Percentiles rank a stretch among this genome's conserved stretches.
Evolutionary conservation across 2,113 vertebrate genomes (phyloP).

Genomic region (Acrocephalus kingi): DNA sequence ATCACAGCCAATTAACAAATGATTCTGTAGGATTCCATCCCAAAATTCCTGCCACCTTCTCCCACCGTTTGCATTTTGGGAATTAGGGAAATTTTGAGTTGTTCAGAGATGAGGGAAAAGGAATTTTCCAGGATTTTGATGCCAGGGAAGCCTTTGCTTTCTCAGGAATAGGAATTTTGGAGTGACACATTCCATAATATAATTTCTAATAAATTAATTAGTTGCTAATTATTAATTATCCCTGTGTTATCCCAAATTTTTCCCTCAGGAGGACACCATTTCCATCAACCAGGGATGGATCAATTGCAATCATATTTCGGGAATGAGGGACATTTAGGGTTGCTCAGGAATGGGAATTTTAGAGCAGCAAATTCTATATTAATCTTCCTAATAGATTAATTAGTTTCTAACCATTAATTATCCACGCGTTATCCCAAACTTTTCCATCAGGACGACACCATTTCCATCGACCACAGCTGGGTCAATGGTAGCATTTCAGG

Average conservation of each 20-base stretch:
- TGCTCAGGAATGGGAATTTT: no score
- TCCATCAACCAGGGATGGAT: conserved; percentile 84
- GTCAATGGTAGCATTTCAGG: conserved; percentile 71
- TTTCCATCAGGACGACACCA: conserved; percentile 86
- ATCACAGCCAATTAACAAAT: background rate
- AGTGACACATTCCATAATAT: rapidly evolving
- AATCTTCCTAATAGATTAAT: background rate
- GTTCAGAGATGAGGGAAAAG: background rate
- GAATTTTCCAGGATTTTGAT: background rate
- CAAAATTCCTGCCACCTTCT: background rate
- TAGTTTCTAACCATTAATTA: background rate
- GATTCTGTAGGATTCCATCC: background rate
- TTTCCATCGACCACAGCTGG: conserved; percentile 97
- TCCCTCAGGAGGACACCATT: conserved; percentile 88
- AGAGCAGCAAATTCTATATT: no score
- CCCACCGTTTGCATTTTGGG: no score
- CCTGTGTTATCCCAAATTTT: rapidly evolving
- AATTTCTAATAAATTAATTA: background rate
- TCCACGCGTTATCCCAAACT: background rate
- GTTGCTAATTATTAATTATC: background rate
- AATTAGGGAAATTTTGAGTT: background rate
- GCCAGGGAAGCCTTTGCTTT: background rate
- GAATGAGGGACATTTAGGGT: no score
- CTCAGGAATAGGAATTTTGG: background rate
- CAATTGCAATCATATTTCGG: no score